phyloP scores from a whole-genome alignment of 2,113 vertebrate genomes.

The Calyptommatus sinebrachiatus region DNA sequence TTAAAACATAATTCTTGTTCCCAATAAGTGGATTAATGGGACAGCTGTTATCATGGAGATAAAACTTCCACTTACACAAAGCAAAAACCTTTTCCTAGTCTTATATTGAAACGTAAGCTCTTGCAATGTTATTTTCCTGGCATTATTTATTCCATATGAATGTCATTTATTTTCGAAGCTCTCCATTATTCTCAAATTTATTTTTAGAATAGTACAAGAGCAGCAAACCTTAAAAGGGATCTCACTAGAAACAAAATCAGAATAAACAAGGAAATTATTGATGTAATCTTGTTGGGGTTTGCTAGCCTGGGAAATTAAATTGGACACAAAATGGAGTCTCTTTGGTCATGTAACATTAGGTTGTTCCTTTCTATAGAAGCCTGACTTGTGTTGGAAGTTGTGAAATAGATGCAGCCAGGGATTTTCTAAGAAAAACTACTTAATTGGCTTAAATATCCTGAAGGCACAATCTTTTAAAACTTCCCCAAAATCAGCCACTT shows the following conservation, averaged over 20 bases:
- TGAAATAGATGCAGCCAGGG: too few species aligned
- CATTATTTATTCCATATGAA: slow-evolving; percentile 39
- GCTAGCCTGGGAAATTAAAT: too few species aligned
- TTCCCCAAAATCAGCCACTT: too few species aligned
- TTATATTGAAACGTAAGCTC: slow-evolving; percentile 12
- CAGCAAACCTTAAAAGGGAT: slow-evolving; percentile 42
- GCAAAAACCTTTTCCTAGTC: slow-evolving; percentile 34
- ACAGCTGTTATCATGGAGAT: slow-evolving; percentile 41
- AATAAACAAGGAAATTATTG: slow-evolving; percentile 40
- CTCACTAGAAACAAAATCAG: slow-evolving; percentile 27
- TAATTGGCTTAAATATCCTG: too few species aligned
- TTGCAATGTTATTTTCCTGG: slow-evolving; percentile 38
- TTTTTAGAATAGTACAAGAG: slow-evolving; percentile 57
- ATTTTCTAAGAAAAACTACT: too few species aligned
- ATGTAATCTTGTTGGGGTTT: too few species aligned
- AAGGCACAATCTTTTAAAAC: too few species aligned
- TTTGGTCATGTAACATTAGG: too few species aligned
- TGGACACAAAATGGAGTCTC: too few species aligned
- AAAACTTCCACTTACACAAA: slow-evolving; percentile 49
- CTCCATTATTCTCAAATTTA: slow-evolving; percentile 48
- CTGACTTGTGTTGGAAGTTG: too few species aligned
- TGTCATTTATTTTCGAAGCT: slow-evolving; percentile 44
- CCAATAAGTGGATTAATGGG: slow-evolving; percentile 36
- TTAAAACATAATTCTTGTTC: slow-evolving; percentile 41
- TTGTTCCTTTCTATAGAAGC: too few species aligned